Base-by-base conservation (phyloP, 2,113 vertebrate species). In the Atherinomorus stipes region DNA sequence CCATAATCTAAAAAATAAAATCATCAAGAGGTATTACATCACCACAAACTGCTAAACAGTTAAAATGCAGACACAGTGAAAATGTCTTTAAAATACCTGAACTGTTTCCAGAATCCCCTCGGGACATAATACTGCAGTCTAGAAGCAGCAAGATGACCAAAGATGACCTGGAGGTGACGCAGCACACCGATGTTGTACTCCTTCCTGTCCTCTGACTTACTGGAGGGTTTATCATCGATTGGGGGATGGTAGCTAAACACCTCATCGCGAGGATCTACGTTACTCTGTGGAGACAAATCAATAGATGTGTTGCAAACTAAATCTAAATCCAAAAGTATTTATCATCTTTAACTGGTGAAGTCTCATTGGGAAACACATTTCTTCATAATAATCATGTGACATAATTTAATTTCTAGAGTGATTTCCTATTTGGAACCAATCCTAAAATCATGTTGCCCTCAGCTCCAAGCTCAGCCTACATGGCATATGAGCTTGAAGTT, bases 141-240 rank as follows among this genome's bases (percentile, higher is more conserved):
- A 84, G 98, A 99, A 83, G 98, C 95, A 81, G 98, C 97, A 90
- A 99, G 91, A 79, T 99, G 98, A 52, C 98, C 98, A 91, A 99
- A 99, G 76, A 99, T 99, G 78, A 99, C 98, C 86, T 99, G 98
- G 57, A 99, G 94, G 88, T 99, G 98, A 59, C 98, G 96, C 60
- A 99, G 89, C 63, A 99, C 98, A n/a, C 98, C 98, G 44, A 99
- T 99, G 88, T 99, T 99, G 92, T 99, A 99, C 77, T 99, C 98
- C 83, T 99, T 99, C 74, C 98, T 95, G 85, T 99, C 98, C 91
- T 99, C 97, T 13, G 98, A 97, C 92, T 99, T 99, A 90, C 94
- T 95, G 71, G 96, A 94, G 71, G 97, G 96, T 89, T 99, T 99
- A 87, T 99, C 98, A 87, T 99, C 98, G 91, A 97, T 99, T 61